Evolutionary conservation across 2,888 invertebrate species (phyloP), one percentile per base, ranked within the genome.

Genomic region (Lepidonotus clava): DNA sequence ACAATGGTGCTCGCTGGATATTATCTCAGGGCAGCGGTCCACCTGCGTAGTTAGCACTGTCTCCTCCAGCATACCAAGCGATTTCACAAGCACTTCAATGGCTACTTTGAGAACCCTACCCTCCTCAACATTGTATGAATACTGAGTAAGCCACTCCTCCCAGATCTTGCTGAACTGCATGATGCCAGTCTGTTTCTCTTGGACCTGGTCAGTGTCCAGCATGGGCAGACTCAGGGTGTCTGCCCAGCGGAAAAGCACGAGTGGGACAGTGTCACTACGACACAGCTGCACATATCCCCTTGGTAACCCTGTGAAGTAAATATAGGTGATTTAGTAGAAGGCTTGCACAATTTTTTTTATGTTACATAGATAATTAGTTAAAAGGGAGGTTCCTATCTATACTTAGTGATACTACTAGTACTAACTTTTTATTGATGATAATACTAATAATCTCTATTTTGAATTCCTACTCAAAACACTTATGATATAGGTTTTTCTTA

Each of bases 31-130:
- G 77, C 90, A 91, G 11, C 86, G 32, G 61, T 90, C 90, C 1
- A 89, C 85, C 61, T 90, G 90, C 0, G 90, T 90, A 11, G 89
- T 88, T 28, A 90, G 84, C 6, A 90, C 8, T 66, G 4, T 88
- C 85, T 46, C 41, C 14, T 36, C 67, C 11, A 87, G 84, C 21
- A 18, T 18, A 28, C n/a, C n/a, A 71, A 51, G 21, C 41, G 83
- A 38, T 61, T 24, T 14, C 14, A 41, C 11, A n/a, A 87, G 8
- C 24, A 36, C 40, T 32, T 76, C 40, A 24, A 84, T 38, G 6
- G 84, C 87, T 8, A 38, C 8, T 41, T 46, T 56, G 24, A 41
- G 24, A 36, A 87, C 28, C 4, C 2, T 28, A 46, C 53, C 32
- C 18, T 41, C 36, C 34, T 41, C 32, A 14, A 21, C 18, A 0